Percentiles rank a stretch among this genome's conserved stretches.
Evolutionary conservation across 2,888 invertebrate genomes (phyloP).

Genomic region (Caenorhabditis angaria): DNA sequence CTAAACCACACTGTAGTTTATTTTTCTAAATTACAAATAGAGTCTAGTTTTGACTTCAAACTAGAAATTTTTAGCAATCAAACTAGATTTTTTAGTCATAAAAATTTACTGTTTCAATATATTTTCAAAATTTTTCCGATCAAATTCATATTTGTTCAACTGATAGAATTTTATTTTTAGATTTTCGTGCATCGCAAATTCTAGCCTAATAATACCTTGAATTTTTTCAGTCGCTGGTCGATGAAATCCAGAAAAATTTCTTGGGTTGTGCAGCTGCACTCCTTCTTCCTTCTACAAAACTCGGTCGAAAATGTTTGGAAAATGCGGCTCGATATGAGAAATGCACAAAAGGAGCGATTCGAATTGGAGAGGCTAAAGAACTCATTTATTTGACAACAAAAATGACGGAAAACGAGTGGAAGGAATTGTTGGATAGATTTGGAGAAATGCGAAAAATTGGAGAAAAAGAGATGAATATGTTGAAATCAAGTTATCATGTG

Average conservation of each 20-base stretch:
- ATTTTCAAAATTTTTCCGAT: too few relatives aligned
- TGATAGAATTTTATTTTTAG: too few relatives aligned
- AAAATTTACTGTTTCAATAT: too few relatives aligned
- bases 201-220: not conserved
- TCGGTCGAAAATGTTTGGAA: constrained; percentile 1
- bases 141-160: too few relatives aligned
- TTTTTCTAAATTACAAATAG: too few relatives aligned
- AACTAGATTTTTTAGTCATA: too few relatives aligned
- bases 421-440: constrained; percentile 19
- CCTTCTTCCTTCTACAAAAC: constrained; percentile 23
- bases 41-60: too few relatives aligned
- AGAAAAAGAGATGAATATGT: not conserved
- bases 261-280: constrained; percentile 23
- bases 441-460: constrained; percentile 21
- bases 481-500: not conserved
- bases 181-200: too few relatives aligned
- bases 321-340: constrained; percentile 10
- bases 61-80: too few relatives aligned
- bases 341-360: constrained; percentile 16
- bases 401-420: constrained; percentile 26
- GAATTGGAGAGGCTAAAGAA: constrained; percentile 27
- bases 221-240: constrained; percentile 13
- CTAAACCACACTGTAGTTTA: too few relatives aligned
- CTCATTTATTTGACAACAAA: constrained; percentile 19
- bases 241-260: constrained; percentile 28